Evolutionary conservation across 2,113 vertebrate species (phyloP).

Genomic region (Aix galericulata): DNA sequence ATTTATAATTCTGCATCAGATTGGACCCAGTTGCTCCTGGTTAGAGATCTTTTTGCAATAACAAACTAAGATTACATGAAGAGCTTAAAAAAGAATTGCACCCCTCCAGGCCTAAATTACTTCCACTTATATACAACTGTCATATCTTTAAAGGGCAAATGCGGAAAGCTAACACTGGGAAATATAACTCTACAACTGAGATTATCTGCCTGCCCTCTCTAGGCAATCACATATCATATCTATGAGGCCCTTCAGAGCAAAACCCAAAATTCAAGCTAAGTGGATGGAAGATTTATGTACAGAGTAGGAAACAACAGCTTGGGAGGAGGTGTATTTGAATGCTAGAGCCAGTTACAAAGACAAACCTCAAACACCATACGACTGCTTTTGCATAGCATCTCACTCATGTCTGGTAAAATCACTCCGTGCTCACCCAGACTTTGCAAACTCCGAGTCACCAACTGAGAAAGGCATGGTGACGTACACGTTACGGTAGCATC

Average conservation of each 20-base stretch:
- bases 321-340: constrained; percentile 55
- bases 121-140: constrained; percentile 71
- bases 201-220: constrained; percentile 44
- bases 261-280: constrained; percentile 22
- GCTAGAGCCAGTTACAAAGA: constrained; percentile 51
- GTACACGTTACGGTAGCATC: not conserved
- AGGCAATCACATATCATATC: constrained; percentile 13
- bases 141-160: constrained; percentile 63
- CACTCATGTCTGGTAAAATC: constrained; percentile 37
- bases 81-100: constrained; percentile 72
- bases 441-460: constrained; percentile 54
- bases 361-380: constrained; percentile 53
- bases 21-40: constrained; percentile 61
- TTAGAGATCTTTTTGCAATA: constrained; percentile 70
- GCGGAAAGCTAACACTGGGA: constrained; percentile 38
- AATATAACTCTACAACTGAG: constrained; percentile 44
- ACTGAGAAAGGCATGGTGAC: constrained; percentile 15
- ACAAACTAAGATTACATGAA: constrained; percentile 65
- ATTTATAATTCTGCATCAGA: constrained; percentile 65
- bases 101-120: constrained; percentile 63
- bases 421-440: constrained; percentile 24
- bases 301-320: constrained; percentile 58
- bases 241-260: constrained; percentile 28
- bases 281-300: constrained; percentile 30
- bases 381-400: constrained; percentile 51